phyloP scores from a whole-genome alignment of 2,113 vertebrate species.

The Mus spicilegus region DNA sequence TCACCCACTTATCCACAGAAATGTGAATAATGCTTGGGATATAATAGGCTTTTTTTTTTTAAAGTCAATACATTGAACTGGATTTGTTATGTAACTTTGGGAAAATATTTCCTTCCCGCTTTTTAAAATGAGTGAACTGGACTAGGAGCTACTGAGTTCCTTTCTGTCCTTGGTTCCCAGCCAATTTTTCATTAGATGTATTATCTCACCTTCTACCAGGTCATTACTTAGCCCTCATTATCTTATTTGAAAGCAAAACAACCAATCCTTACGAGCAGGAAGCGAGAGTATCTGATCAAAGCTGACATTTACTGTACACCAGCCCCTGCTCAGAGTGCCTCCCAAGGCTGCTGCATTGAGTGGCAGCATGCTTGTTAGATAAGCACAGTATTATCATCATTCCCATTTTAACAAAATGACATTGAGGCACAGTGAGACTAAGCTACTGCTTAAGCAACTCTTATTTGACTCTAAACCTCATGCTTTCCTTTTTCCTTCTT shows the following conservation, averaged over 20 bases:
- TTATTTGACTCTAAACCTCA: not conserved
- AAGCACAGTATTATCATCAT: not conserved
- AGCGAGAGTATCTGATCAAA: not conserved
- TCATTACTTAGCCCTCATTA: not conserved
- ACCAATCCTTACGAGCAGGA: not conserved
- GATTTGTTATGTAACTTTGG: slow-evolving; percentile 47
- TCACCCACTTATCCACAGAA: slow-evolving; percentile 13
- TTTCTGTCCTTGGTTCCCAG: not conserved
- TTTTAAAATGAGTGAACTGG: slow-evolving; percentile 29
- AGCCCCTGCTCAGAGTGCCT: not conserved
- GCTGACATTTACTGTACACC: not conserved
- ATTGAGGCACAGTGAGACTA: not conserved
- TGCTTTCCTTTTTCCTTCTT: not conserved
- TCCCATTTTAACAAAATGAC: not conserved
- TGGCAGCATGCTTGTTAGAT: not conserved
- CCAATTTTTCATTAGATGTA: not conserved
- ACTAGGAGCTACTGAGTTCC: slow-evolving; percentile 1
- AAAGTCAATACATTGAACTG: slow-evolving; percentile 45
- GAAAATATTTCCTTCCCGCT: slow-evolving; percentile 28
- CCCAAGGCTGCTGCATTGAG: fast-evolving
- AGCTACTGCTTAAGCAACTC: not conserved
- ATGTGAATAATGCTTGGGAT: not conserved
- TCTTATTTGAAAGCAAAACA: slow-evolving; percentile 29
- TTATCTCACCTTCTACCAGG: slow-evolving; percentile 14
- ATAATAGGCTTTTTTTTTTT: not conserved